Conservation (phyloP, 2,113 vertebrate species). For the Sus scrofa region DNA sequence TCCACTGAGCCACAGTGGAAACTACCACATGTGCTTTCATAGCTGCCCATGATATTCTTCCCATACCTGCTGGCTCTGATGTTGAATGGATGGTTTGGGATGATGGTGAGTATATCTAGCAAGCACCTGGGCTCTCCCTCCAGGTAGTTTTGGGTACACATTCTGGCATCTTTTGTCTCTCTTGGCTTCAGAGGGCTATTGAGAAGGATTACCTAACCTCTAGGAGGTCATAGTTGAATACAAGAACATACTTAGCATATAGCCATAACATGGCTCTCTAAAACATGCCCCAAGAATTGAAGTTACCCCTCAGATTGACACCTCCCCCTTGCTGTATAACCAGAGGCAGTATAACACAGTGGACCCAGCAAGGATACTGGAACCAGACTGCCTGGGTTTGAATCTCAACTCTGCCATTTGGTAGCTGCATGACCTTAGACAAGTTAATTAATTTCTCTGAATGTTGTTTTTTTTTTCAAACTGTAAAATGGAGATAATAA, state of each 20-base stretch:
- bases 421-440: not conserved
- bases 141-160: not conserved
- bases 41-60: not conserved
- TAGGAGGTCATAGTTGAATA: not conserved
- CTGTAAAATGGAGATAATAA: not conserved
- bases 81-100: not conserved
- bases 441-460: not conserved
- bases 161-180: not conserved
- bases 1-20: no score
- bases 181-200: not conserved
- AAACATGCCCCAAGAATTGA: not conserved
- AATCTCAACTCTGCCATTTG: not conserved
- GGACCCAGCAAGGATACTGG: not conserved
- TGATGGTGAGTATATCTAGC: not conserved
- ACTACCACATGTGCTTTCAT: not conserved
- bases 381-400: not conserved
- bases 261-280: not conserved
- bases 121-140: not conserved
- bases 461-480: not conserved
- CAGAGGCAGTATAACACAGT: not conserved
- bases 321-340: not conserved
- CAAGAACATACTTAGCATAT: not conserved
- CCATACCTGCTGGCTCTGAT: not conserved
- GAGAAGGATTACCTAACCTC: not conserved
- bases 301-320: not conserved